Base-by-base conservation (phyloP, 2,113 vertebrate genomes). In the Aspidoscelis tigris region DNA sequence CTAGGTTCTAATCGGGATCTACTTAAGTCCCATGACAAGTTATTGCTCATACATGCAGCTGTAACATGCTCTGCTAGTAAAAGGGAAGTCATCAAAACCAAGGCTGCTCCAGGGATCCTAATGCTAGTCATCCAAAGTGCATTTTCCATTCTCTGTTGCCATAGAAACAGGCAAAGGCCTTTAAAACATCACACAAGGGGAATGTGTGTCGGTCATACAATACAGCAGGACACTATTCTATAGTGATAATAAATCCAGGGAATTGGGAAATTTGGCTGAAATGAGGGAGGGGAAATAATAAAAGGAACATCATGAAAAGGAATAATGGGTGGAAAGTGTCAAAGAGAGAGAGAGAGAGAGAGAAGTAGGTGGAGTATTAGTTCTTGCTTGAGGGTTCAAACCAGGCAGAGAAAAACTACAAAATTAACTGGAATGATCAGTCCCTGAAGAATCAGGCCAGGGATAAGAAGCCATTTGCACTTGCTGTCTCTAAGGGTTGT, bases 161-260 rank as follows among this genome's bases (percentile, higher is more conserved):
- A 92, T 93, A 91, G 94, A 87, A 94, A 94, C 93, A 91, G 91
- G 90, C 87, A 14, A 81, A 90, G 89, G 90, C 80, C 84, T 91
- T 84, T 86, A 80, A 86, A 92, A 89, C 91, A 87, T 90, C 85
- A 1, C 84, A 12, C 86, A 89, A 92, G 89, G 93, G 88, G 58
- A 76, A 86, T 1, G 9, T 1, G 9, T 53, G 89, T 91, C 86
- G 89, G 93, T 91, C 88, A 89, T 82, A 91, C 89, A 86, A 84
- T 44, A 90, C 89, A 94, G 86, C 88, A 88, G 89, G 85, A 88
- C 88, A 91, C 83, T 87, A 89, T 92, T 94, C 91, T 93, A 93
- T 84, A 80, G 88, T 82, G 90, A 91, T 93, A 91, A 94, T 94
- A 94, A 94, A 94, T 89, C 84, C 88, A 89, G 92, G 89, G 89